phyloP scores from a whole-genome alignment of 2,888 invertebrate species.

The Tipula helvola region DNA sequence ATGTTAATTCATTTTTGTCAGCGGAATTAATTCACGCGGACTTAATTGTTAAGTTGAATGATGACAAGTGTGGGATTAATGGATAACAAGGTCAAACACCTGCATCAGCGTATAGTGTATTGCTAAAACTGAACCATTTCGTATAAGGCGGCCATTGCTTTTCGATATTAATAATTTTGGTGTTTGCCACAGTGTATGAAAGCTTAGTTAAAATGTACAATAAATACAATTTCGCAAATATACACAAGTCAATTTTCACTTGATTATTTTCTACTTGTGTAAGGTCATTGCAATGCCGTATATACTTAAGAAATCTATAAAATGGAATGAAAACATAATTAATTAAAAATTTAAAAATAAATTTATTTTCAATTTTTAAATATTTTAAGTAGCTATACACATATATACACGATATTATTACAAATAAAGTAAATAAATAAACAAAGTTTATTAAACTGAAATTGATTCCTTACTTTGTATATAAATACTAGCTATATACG shows the following conservation, averaged over 20 bases:
- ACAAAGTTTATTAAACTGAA: not conserved
- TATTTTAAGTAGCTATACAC: not conserved
- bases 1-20: too few species aligned
- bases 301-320: not conserved
- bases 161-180: too few species aligned
- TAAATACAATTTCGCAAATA: not conserved
- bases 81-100: too few species aligned
- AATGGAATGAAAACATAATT: not conserved
- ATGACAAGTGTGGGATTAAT: too few species aligned
- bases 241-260: not conserved
- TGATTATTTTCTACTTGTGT: not conserved
- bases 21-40: too few species aligned
- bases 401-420: not conserved
- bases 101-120: too few species aligned
- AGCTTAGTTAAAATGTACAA: too few species aligned
- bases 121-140: too few species aligned
- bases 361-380: not conserved
- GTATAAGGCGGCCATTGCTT: too few species aligned
- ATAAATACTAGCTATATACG: too few species aligned
- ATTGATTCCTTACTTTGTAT: not conserved
- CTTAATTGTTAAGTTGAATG: too few species aligned
- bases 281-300: not conserved
- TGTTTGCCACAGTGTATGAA: too few species aligned
- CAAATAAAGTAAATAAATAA: not conserved
- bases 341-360: not conserved